Conservation (phyloP, 2,113 vertebrate species). For the Vidua chalybeata region DNA sequence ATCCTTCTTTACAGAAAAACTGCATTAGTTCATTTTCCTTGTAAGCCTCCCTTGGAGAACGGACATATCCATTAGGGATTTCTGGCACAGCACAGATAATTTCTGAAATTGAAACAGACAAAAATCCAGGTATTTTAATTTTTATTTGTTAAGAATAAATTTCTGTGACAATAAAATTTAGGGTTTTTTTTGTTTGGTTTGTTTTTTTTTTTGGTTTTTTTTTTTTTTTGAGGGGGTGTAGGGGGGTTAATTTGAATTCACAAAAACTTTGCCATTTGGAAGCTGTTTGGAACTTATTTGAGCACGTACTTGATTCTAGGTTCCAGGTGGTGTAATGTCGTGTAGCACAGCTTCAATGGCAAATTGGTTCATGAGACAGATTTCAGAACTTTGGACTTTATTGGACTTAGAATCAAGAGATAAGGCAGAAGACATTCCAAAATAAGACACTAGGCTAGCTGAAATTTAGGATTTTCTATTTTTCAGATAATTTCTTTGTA, state of each 20-base stretch:
- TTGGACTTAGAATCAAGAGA: not conserved
- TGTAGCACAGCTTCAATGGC: not conserved
- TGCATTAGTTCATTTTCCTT: conserved; percentile 58
- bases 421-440: not conserved
- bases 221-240: accelerated
- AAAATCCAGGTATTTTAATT: not conserved
- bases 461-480: not conserved
- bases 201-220: no score
- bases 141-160: not conserved
- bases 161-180: not conserved
- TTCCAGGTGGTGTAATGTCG: not conserved
- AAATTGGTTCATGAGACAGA: not conserved
- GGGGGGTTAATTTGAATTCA: not conserved
- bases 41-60: not conserved
- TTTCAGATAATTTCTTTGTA: not conserved
- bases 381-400: not conserved
- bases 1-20: conserved; percentile 55
- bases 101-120: conserved; percentile 45
- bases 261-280: not conserved
- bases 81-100: not conserved
- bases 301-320: not conserved
- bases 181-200: not conserved
- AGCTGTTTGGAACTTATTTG: not conserved
- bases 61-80: not conserved
- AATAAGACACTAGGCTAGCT: not conserved